Evolutionary conservation across 2,888 invertebrate species (phyloP).

Genomic region (Mythimna loreyi): DNA sequence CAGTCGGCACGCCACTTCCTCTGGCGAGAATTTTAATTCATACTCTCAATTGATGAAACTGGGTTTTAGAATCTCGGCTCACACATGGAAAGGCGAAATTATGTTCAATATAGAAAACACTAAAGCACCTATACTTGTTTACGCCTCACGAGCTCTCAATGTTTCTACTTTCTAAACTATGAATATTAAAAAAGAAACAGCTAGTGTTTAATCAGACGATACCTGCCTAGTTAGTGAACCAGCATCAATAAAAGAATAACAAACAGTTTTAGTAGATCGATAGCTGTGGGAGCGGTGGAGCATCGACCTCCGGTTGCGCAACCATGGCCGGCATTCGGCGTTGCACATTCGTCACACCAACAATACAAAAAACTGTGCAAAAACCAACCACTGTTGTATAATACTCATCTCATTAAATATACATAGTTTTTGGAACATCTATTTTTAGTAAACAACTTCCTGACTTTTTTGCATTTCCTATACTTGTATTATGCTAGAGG

Average conservation of each 20-base stretch:
- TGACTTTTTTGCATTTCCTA: constrained; percentile 52
- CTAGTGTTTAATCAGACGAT: constrained; percentile 36
- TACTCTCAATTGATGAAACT: constrained; percentile 28
- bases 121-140: constrained; percentile 18
- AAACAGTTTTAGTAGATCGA: constrained; percentile 72
- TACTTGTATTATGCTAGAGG: constrained; percentile 42
- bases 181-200: constrained; percentile 47
- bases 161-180: constrained; percentile 55
- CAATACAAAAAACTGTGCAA: constrained; percentile 54
- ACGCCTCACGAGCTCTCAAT: constrained; percentile 27
- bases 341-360: constrained; percentile 72
- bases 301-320: constrained; percentile 84
- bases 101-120: constrained; percentile 17
- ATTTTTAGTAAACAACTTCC: constrained; percentile 49
- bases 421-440: constrained; percentile 21
- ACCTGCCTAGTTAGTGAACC: constrained; percentile 51
- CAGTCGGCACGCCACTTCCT: constrained; percentile 47
- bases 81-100: constrained; percentile 9
- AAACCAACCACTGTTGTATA: constrained; percentile 59
- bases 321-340: constrained; percentile 68
- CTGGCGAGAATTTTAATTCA: constrained; percentile 17
- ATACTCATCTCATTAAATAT: constrained; percentile 58
- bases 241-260: constrained; percentile 68
- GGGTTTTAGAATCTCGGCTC: constrained; percentile 8
- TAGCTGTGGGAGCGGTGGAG: constrained; percentile 69